Evolutionary conservation across 2,888 invertebrate genomes (phyloP).

Genomic region (Lacanobia wlatinum): DNA sequence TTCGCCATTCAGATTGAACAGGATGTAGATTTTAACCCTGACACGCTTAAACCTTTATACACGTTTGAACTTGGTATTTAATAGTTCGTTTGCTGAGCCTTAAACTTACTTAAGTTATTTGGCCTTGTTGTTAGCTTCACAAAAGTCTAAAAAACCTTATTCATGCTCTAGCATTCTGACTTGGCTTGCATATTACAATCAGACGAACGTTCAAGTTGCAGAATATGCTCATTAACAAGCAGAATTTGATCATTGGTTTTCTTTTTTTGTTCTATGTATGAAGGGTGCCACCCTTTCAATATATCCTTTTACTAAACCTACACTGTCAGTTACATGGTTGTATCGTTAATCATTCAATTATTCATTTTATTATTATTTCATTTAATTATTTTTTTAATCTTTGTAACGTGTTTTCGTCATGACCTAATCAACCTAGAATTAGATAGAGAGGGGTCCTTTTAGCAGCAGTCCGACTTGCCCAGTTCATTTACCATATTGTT

Average conservation of each 20-base stretch:
- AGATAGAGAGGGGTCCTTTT: neutral
- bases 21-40: conserved; percentile 27
- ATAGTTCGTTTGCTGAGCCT: neutral
- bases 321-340: neutral
- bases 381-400: neutral
- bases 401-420: no score
- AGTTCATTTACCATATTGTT: neutral
- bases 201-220: neutral
- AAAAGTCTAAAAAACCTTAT: neutral
- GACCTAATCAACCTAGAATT: neutral
- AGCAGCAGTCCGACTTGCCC: neutral
- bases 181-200: neutral
- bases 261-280: neutral
- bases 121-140: neutral
- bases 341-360: neutral
- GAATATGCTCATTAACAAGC: neutral
- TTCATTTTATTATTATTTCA: neutral
- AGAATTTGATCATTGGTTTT: neutral
- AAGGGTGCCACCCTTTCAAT: conserved; percentile 1
- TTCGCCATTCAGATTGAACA: conserved; percentile 7
- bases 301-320: conserved; percentile 2
- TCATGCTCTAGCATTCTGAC: neutral
- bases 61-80: conserved; percentile 17
- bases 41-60: conserved; percentile 22
- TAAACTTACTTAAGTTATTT: neutral